A percentile compares a stretch with the other conserved stretches of the same genome.
Conservation (phyloP, 2,888 invertebrate species). For the Callimorpha dominula region DNA sequence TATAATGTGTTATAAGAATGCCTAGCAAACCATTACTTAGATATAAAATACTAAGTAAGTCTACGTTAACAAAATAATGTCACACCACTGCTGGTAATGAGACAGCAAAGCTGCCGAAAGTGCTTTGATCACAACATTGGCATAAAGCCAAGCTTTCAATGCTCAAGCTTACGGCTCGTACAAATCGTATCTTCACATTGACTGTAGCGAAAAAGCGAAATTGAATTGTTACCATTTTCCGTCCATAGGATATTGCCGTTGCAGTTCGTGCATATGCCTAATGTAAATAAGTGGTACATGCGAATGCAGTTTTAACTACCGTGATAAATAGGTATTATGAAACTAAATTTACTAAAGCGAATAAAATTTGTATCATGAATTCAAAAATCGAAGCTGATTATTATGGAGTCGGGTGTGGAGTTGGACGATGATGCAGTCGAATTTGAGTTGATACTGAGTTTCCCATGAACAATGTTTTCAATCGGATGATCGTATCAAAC, state of each 20-base stretch:
- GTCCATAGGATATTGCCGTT: slow-evolving; percentile 77
- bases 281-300: slow-evolving; percentile 72
- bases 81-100: slow-evolving; percentile 71
- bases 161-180: slow-evolving; percentile 78
- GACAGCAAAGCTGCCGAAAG: slow-evolving; percentile 74
- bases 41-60: slow-evolving; percentile 57
- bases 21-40: slow-evolving; percentile 46
- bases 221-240: slow-evolving; percentile 85
- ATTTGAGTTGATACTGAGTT: slow-evolving; percentile 51
- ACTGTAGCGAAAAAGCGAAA: slow-evolving; percentile 85
- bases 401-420: slow-evolving; percentile 52
- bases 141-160: slow-evolving; percentile 77
- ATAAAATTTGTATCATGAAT: slow-evolving; percentile 55
- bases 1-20: slow-evolving; percentile 43
- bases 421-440: slow-evolving; percentile 52
- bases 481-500: slow-evolving; percentile 59
- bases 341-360: slow-evolving; percentile 66
- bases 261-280: slow-evolving; percentile 78
- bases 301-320: slow-evolving; percentile 80
- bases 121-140: slow-evolving; percentile 74
- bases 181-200: slow-evolving; percentile 71
- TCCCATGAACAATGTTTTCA: slow-evolving; percentile 40
- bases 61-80: slow-evolving; percentile 70
- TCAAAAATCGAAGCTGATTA: slow-evolving; percentile 50
- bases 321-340: slow-evolving; percentile 69